phyloP scores from a whole-genome alignment of 2,888 invertebrate genomes.

The Timandra comae region DNA sequence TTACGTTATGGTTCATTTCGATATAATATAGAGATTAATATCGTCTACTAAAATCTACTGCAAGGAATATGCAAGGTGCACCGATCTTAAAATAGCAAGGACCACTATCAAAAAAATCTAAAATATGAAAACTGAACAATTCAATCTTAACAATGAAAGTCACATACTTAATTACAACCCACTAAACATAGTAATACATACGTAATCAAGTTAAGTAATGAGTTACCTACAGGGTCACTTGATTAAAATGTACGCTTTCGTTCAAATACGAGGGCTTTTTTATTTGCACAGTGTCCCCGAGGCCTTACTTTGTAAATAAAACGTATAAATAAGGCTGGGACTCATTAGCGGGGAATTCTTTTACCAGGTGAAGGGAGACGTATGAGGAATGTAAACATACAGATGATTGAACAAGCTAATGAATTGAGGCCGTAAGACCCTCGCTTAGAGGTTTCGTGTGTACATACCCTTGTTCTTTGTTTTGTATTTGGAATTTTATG shows the following conservation, averaged over 20 bases:
- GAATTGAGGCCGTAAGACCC: conserved; percentile 5
- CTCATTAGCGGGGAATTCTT: conserved; percentile 25
- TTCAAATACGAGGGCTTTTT: conserved; percentile 32
- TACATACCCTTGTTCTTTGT: too few relatives aligned
- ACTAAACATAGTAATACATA: background rate
- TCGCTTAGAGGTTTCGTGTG: too few relatives aligned
- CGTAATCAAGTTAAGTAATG: conserved; percentile 30
- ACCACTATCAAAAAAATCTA: too few relatives aligned
- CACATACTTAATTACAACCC: too few relatives aligned
- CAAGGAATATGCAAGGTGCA: too few relatives aligned
- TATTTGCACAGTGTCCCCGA: conserved; percentile 27
- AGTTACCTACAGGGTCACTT: conserved; percentile 16
- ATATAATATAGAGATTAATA: too few relatives aligned
- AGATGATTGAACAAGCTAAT: conserved; percentile 8
- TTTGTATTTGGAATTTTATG: too few relatives aligned
- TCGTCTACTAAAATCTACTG: too few relatives aligned
- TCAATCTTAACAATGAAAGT: too few relatives aligned
- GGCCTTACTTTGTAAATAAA: conserved; percentile 24
- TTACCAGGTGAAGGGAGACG: conserved; percentile 21
- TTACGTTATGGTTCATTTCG: too few relatives aligned
- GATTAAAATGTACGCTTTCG: conserved; percentile 29
- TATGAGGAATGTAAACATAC: conserved; percentile 20
- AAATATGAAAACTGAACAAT: too few relatives aligned
- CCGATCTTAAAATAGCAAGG: too few relatives aligned
- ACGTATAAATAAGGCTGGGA: conserved; percentile 22